Evolutionary conservation across 2,113 vertebrate species (phyloP).

Genomic region (Acrocephalus arundinaceus): DNA sequence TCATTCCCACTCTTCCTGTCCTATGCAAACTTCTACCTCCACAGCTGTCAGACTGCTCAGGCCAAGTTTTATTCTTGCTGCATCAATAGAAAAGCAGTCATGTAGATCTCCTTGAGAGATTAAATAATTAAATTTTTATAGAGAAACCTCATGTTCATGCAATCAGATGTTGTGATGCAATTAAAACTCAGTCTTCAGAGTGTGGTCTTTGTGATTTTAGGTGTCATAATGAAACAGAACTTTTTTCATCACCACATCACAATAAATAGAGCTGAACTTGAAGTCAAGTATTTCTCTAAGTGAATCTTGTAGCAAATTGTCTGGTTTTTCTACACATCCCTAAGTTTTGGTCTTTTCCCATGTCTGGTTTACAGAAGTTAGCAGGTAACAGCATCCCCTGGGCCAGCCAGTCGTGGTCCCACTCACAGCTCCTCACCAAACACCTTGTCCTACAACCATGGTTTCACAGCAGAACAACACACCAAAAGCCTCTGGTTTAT

Average conservation of each 20-base stretch:
- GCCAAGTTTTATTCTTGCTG: neutral
- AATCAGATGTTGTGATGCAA: neutral
- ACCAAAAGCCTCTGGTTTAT: neutral
- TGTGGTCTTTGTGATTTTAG: accelerated
- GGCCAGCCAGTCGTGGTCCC: neutral
- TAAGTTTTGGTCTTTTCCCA: neutral
- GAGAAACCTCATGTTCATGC: neutral
- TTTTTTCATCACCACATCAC: neutral
- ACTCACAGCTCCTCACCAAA: neutral
- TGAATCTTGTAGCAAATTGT: neutral
- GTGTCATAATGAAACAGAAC: neutral
- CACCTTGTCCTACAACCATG: neutral
- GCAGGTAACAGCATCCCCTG: neutral
- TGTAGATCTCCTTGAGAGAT: neutral
- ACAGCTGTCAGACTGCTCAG: neutral
- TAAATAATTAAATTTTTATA: neutral
- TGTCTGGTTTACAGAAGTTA: neutral
- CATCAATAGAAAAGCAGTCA: neutral
- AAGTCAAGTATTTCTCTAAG: neutral
- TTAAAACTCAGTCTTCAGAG: neutral
- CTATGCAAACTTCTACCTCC: neutral
- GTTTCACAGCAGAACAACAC: neutral
- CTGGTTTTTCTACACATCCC: accelerated
- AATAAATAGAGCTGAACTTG: neutral
- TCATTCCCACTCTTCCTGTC: neutral